These are phyloP conservation scores for Eulemur rufifrons DNA, from an alignment of 2,113 vertebrate genomes.

Conservation along the genomic window DNA sequence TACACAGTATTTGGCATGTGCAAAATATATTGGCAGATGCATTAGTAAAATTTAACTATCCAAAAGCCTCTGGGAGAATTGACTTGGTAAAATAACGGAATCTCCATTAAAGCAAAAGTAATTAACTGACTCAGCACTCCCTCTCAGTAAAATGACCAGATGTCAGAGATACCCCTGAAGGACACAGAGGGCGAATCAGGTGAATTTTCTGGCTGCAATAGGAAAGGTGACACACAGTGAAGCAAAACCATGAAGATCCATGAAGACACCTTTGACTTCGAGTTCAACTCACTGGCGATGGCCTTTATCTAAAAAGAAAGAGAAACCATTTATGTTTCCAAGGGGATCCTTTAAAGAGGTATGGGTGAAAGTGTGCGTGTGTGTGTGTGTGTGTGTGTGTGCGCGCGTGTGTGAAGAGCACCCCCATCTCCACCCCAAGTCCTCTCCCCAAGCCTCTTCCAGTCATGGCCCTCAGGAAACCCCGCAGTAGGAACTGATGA, in stretches of 20 bases:
- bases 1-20: not conserved
- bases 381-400: not conserved
- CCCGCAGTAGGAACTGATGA: not conserved
- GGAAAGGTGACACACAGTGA: not conserved
- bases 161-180: not conserved
- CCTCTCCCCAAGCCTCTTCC: not conserved
- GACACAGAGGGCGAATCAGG: not conserved
- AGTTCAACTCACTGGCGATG: not conserved
- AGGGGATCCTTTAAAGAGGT: not conserved
- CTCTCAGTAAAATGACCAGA: not conserved
- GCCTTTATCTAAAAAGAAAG: not conserved
- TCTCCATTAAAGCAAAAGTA: not conserved
- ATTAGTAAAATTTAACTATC: slow-evolving; percentile 61
- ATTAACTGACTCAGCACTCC: slow-evolving; percentile 33
- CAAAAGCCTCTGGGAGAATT: slow-evolving; percentile 23
- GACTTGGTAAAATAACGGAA: slow-evolving; percentile 3
- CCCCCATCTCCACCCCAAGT: not conserved
- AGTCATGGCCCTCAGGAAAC: not conserved
- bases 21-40: slow-evolving; percentile 36
- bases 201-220: not conserved
- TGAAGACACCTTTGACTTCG: not conserved
- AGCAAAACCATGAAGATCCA: not conserved
- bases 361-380: not conserved
- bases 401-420: not conserved
- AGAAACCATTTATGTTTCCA: not conserved